These are phyloP conservation scores for Cydia splendana DNA, from an alignment of 1,140 invertebrate genomes.

Conservation along the genomic window DNA sequence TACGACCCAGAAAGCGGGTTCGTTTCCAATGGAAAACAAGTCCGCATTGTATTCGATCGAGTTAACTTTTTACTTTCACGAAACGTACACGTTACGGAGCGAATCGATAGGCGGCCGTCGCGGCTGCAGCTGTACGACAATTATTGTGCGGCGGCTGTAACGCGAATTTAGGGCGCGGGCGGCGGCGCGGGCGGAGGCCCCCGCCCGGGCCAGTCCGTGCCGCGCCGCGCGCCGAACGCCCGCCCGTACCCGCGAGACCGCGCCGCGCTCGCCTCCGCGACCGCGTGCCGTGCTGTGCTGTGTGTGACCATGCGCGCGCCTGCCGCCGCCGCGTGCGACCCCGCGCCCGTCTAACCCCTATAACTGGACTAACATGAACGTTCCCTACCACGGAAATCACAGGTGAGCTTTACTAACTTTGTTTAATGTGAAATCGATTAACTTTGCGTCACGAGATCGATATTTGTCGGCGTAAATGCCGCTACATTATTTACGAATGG, in stretches of 20 bases:
- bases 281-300: constrained; percentile 37
- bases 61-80: constrained; percentile 77
- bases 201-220: constrained; percentile 57
- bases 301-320: constrained; percentile 42
- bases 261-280: constrained; percentile 34
- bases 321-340: constrained; percentile 35
- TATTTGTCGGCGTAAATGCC: constrained; percentile 45
- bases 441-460: constrained; percentile 48
- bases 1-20: constrained; percentile 61
- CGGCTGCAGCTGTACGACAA: constrained; percentile 71
- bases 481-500: constrained; percentile 48
- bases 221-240: constrained; percentile 58
- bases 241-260: constrained; percentile 44
- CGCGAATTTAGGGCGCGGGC: constrained; percentile 76
- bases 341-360: constrained; percentile 36
- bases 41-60: constrained; percentile 73
- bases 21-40: constrained; percentile 53
- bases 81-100: constrained; percentile 53
- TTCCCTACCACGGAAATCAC: constrained; percentile 41
- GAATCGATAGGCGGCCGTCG: constrained; percentile 74
- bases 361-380: constrained; percentile 37
- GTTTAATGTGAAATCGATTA: constrained; percentile 54
- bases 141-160: constrained; percentile 71
- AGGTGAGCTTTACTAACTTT: constrained; percentile 46
- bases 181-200: constrained; percentile 55